Base-by-base conservation (phyloP, 2,888 invertebrate genomes). In the Tipula vernalis region DNA sequence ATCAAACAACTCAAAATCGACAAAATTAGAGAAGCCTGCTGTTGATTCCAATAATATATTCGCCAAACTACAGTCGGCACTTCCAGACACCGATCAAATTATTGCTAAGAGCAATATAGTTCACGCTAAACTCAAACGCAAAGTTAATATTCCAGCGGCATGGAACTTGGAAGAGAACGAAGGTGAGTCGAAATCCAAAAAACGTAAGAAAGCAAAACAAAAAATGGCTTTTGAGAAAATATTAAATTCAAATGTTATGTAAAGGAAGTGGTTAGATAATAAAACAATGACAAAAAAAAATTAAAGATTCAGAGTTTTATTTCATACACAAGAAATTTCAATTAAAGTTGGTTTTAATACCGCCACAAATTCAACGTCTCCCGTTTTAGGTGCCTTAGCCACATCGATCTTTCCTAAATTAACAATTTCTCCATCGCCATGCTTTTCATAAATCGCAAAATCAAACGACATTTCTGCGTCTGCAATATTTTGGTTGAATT, bases 311-410 rank as follows among this genome's bases (percentile, higher is more conserved):
- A 71, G 28, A 28, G 2, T 71, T 71, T 71, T 71, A 71, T 84
- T 39, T 84, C 41, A 39, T 39, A 39, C 84, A 84, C 36, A 84
- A 36, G 84, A 39, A 84, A 84, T 84, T 84, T 84, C 84, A 84
- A 84, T 41, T 15, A 84, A 13, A 8, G 84, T 39, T 84, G 84
- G 84, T 39, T 84, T 84, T 84, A 84, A 10, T 39, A 84, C 41
- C 5, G 84, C 84, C n/a, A 84, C n/a, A n/a, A 84, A 84, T n/a
- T 84, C 84, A 84, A 84, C 41, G n/a, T 84, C n/a, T 8, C 84
- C 84, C 84, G 84, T 84, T 84, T 84, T 84, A 3, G 18, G 71
- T 3, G 71, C 28, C 6, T 39, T 39, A 1, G n/a, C 84, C 41
- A 84, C 36, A 84, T 39, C 41, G 2, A 84, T 84, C 39, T 39